Evolutionary conservation across 2,888 invertebrate genomes (phyloP), one percentile per base, ranked within the genome.

Genomic region (Uropetala carovei): DNA sequence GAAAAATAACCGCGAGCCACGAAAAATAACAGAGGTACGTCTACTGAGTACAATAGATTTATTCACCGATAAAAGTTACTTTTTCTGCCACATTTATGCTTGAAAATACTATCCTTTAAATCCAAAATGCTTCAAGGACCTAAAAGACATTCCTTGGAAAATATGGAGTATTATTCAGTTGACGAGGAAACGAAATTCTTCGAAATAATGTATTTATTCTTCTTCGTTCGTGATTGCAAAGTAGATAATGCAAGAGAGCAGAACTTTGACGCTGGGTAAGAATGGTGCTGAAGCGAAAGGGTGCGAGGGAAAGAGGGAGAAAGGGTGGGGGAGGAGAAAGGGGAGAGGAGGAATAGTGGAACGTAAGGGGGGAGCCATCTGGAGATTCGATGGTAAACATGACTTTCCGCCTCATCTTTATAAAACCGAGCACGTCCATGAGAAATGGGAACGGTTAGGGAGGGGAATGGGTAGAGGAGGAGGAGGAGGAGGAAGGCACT

Each of bases 391-490:
- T 22, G 59, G 86, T 86, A 86, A 86, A 86, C 86, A 86, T 60
- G 86, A 86, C 60, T 86, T 86, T 64, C 86, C 86, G 86, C 60
- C 86, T 60, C 86, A 58, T 86, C 86, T 60, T 86, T 86, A 86
- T 86, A 86, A 60, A 86, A 86, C 86, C 60, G 86, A 57, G 58
- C 85, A 86, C 85, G 85, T 86, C 60, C 86, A 64, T 64, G 30
- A 58, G 86, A 84, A 84, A 84, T 84, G n/a, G 60, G 30, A 14
- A 68, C 68, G 68, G 18, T 86, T 43, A 82, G 30, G 30, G 43
- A 43, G 30, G 82, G 82, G 43, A 27, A 13, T 11, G 57, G 58
- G 14, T 14, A 0, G 43, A 43, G 83, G 22, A 43, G 43, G 3
- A 56, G 57, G 83, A 86, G 59, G 14, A 27, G 22, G 85, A 2